These are phyloP conservation scores for Xerus inauris DNA, from an alignment of 2,113 vertebrate genomes.

Conservation along the genomic window DNA sequence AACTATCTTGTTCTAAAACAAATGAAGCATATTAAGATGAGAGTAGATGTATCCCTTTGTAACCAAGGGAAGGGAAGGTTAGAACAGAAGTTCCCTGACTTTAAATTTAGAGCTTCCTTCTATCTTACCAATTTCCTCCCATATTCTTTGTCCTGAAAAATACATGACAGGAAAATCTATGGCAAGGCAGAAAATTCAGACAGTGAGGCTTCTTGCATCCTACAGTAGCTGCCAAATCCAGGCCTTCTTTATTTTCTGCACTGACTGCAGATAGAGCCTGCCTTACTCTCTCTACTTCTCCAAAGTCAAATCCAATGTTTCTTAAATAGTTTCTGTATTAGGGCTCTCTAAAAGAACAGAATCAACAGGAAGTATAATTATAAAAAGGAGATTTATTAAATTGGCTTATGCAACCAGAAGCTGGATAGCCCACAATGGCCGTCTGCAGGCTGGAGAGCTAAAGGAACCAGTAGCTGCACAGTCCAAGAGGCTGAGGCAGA, in stretches of 20 bases:
- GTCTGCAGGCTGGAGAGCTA: no score
- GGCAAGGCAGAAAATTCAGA: neutral
- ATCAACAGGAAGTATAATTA: no score
- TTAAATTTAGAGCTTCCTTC: neutral
- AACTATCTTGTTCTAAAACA: slow-evolving; percentile 19
- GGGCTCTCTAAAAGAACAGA: no score
- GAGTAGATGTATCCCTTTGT: neutral
- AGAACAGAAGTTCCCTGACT: neutral
- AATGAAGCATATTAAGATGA: neutral
- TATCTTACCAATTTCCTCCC: neutral
- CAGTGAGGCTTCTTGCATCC: neutral
- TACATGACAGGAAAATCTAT: neutral
- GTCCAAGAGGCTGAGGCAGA: no score
- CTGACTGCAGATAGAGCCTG: neutral
- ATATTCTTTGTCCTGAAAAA: neutral
- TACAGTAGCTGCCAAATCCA: neutral
- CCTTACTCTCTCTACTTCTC: neutral
- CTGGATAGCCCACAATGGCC: no score
- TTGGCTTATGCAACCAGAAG: no score
- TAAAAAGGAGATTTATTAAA: no score
- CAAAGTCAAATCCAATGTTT: neutral
- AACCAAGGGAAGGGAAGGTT: neutral
- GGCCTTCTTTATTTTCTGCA: neutral
- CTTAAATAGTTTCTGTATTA: neutral
- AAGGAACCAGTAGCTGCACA: no score